Evolutionary conservation across 30 jellyfish, hydroid and myxozoan genomes (phyloP).

Genomic region (Mastigias papua): DNA sequence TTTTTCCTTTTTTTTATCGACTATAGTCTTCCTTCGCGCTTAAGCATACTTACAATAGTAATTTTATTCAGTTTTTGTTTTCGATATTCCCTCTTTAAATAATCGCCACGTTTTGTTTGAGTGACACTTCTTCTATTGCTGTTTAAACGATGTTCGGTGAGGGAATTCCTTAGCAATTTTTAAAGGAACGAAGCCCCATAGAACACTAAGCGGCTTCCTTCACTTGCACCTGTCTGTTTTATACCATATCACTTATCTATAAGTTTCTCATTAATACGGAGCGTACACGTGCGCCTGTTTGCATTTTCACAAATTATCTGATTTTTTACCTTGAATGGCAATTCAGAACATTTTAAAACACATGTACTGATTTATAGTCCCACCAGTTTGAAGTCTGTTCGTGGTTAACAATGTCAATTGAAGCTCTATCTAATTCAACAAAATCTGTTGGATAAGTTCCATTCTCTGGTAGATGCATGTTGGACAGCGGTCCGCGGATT

Average conservation of each 20-base stretch:
- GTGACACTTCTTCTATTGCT: background rate
- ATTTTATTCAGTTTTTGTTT: background rate
- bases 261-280: background rate
- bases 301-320: background rate
- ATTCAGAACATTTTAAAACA: background rate
- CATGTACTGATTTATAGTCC: conserved; percentile 27
- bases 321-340: conserved; percentile 13
- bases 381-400: conserved; percentile 44
- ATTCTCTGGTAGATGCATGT: background rate
- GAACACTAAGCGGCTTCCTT: background rate
- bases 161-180: background rate
- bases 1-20: background rate
- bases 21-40: background rate
- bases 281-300: conserved; percentile 38
- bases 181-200: background rate
- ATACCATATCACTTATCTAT: background rate
- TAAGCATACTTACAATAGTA: background rate
- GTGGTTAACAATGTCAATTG: conserved; percentile 16
- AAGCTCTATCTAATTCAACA: conserved; percentile 17
- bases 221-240: conserved; percentile 38
- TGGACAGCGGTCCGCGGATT: background rate
- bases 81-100: background rate
- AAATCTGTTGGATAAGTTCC: background rate
- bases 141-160: background rate
- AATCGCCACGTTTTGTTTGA: background rate